Conservation (phyloP, 2,113 vertebrate species). For the Orthonyx spaldingii region DNA sequence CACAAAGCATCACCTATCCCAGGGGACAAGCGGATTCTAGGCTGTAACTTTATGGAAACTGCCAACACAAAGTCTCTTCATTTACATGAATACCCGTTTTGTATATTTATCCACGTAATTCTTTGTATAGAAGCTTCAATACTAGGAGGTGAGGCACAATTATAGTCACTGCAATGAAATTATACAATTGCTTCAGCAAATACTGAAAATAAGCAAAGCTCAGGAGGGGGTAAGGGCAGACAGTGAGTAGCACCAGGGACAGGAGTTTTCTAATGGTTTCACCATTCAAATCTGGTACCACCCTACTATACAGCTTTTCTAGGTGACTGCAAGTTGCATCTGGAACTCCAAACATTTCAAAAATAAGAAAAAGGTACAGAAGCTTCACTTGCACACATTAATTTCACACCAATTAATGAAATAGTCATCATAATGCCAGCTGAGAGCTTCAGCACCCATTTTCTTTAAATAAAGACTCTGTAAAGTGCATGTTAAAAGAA, state of each 20-base stretch:
- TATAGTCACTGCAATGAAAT: background rate
- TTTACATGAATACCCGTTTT: background rate
- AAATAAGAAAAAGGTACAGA: background rate
- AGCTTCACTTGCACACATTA: background rate
- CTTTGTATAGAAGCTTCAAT: background rate
- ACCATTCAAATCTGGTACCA: background rate
- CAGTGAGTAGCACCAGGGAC: background rate
- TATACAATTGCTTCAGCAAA: background rate
- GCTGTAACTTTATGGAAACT: background rate
- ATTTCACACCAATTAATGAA: background rate
- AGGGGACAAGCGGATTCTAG: background rate
- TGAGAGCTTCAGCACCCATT: background rate
- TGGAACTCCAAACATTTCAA: background rate
- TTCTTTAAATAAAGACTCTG: background rate
- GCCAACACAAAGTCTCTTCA: background rate
- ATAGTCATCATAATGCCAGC: background rate
- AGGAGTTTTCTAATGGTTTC: background rate
- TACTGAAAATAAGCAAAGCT: background rate
- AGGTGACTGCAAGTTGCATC: background rate
- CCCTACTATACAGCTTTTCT: background rate
- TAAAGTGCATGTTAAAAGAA: background rate
- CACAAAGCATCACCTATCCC: background rate
- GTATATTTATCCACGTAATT: background rate
- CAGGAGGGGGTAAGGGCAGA: background rate
- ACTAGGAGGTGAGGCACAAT: background rate